Evolutionary conservation across 2,113 vertebrate genomes (phyloP), one percentile per base, ranked within the genome.

Genomic region (Pluvianellus socialis): DNA sequence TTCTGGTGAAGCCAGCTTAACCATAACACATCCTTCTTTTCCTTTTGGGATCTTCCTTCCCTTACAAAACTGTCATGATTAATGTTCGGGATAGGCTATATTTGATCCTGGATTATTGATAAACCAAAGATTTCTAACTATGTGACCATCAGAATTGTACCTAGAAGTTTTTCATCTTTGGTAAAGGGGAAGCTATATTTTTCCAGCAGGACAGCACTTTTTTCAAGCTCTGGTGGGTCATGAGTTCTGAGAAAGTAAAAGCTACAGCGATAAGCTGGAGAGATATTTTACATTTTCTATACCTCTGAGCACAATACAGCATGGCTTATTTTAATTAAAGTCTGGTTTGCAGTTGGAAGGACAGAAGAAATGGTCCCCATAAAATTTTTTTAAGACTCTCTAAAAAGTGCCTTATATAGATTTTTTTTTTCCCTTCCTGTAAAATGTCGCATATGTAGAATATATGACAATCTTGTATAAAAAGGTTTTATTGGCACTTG

Each of bases 271-370:
- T 75, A 65, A 73, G 33, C 80, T 52, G 75, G 52, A 91, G 77
- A 79, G 45, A 32, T 8, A 21, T 73, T 94, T 96, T 75, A 94
- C 82, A 62, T 90, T 89, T 92, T 91, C 66, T 82, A 2, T 92
- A 66, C 20, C 22, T 91, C 35, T 85, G 66, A 88, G 70, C 73
- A 56, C 35, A 79, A 76, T 89, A 40, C 30, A 82, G 33, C 28
- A 30, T 62, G 58, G 61, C 22, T 95, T 94, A 61, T 91, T 93
- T 95, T 95, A 96, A 96, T 97, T 94, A 87, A 94, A 89, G 22
- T 70, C 73, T 70, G 55, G 49, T 92, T 96, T 92, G 70, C 56
- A 87, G 33, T 82, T 91, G 74, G 65, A 81, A 80, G 77, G 49
- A 18, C 61, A 87, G 83, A 91, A 85, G 91, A 95, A 95, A 97